These are phyloP conservation scores for Catharus bicknelli DNA, from an alignment of 2,113 vertebrate genomes.

Conservation along the genomic window DNA sequence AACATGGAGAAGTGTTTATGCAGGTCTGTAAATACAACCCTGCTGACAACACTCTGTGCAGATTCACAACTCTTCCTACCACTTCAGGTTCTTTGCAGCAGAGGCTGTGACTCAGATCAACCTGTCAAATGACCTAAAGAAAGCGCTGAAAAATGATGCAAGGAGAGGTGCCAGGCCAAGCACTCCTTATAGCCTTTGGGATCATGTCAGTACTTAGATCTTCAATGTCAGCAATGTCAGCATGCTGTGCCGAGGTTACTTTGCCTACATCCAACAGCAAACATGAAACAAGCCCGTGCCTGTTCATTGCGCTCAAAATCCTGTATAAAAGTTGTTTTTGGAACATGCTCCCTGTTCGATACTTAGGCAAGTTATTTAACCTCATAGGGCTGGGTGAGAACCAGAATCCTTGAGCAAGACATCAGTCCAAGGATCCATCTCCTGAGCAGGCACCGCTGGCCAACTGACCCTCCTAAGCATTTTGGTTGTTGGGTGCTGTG, in stretches of 20 bases:
- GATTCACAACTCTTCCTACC: background rate
- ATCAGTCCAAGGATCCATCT: background rate
- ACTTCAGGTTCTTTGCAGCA: background rate
- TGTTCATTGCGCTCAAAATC: background rate
- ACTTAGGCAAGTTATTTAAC: background rate
- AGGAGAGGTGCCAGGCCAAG: background rate
- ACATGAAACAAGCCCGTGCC: background rate
- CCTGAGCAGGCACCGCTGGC: fast-evolving
- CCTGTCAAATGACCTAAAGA: background rate
- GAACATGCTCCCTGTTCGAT: background rate
- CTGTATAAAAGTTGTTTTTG: background rate
- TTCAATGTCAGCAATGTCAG: background rate
- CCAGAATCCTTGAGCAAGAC: background rate
- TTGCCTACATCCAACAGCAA: background rate
- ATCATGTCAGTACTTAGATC: background rate
- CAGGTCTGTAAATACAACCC: background rate
- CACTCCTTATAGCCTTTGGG: background rate
- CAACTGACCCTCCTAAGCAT: background rate
- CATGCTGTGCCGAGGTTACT: fast-evolving
- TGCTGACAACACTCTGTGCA: background rate
- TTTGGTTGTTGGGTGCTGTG: background rate
- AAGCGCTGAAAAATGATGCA: background rate
- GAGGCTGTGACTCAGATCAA: background rate
- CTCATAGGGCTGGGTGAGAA: background rate
- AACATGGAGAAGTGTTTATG: background rate